These are phyloP conservation scores for Columba livia DNA, from an alignment of 2,113 vertebrate genomes.

Conservation along the genomic window DNA sequence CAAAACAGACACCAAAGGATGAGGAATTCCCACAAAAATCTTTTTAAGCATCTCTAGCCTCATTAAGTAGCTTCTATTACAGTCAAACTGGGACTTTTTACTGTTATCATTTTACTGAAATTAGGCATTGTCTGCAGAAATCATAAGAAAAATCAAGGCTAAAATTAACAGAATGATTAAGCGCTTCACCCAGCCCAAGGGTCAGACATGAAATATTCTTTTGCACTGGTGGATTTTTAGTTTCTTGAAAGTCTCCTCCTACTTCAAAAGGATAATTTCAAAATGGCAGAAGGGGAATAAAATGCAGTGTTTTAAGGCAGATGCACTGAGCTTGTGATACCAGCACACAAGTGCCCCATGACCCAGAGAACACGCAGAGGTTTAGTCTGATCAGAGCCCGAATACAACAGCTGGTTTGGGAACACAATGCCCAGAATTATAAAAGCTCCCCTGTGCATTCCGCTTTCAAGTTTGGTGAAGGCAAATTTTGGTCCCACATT, in stretches of 20 bases:
- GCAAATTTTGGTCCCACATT: rapidly evolving
- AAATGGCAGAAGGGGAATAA: background rate
- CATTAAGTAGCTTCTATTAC: background rate
- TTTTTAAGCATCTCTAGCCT: background rate
- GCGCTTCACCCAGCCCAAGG: background rate
- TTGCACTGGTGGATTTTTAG: background rate
- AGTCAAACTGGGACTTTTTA: background rate
- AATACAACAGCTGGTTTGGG: background rate
- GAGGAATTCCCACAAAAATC: background rate
- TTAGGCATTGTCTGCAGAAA: background rate
- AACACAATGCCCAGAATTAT: background rate
- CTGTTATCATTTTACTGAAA: background rate
- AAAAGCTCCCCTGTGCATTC: background rate
- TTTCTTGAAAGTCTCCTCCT: background rate
- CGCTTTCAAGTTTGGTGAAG: background rate
- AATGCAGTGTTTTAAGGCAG: background rate
- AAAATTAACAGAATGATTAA: background rate
- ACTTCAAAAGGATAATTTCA: background rate
- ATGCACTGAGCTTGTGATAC: background rate
- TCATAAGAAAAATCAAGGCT: background rate
- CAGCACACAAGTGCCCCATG: rapidly evolving
- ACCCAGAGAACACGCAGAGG: rapidly evolving
- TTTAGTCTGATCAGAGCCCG: background rate
- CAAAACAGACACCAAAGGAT: rapidly evolving
- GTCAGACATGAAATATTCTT: background rate